Evolutionary conservation across 2,797 vertebrate genomes (phyloP), one percentile per base, ranked within the genome.

Genomic region (Thaleichthys pacificus): DNA sequence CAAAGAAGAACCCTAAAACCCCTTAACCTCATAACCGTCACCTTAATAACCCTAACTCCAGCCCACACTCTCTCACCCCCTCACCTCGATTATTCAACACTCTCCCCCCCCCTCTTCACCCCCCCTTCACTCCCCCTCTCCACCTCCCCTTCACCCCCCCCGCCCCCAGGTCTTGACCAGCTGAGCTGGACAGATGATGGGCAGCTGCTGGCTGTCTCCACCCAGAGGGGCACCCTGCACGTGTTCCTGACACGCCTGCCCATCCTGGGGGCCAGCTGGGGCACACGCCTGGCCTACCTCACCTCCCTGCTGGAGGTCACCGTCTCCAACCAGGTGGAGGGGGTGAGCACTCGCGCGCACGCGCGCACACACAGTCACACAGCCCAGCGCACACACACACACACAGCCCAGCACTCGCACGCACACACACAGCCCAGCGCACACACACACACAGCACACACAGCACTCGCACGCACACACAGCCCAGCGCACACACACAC

Each of bases 301-400:
- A 99, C 98, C 19, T 99, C 98, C 24, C 92, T 99, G 79, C 93
- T 98, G 49, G 97, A 99, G 92, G 96, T 99, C 84, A 99, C 98
- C 0, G 66, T 97, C 60, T 93, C 91, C 79, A 99, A 97, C 86
- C 92, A 93, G 0, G 93, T 97, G 82, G 97, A 99, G 79, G 95
- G 86, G 81, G 98, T 99, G 91, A 89, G 90, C n/a, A 68, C 68
- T 68, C 32, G 61, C 65, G 35, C 30, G 51, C 63, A 26, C 54
- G 26, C 9, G 60, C 26, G 61, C 26, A 28, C 63, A 71, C 56
- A 65, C 64, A n/a, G n/a, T n/a, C n/a, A 35, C 32, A 51, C 32
- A 62, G 65, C 68, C 57, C 62, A 61, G 26, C 24, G 2, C 24
- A 24, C 51, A 24, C 24, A 24, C 51, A 61, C 60, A 61, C 14